Percentiles rank a stretch among this genome's conserved stretches.
Conservation (phyloP, 2,113 vertebrate genomes). For the Microcebus ravelobensis region DNA sequence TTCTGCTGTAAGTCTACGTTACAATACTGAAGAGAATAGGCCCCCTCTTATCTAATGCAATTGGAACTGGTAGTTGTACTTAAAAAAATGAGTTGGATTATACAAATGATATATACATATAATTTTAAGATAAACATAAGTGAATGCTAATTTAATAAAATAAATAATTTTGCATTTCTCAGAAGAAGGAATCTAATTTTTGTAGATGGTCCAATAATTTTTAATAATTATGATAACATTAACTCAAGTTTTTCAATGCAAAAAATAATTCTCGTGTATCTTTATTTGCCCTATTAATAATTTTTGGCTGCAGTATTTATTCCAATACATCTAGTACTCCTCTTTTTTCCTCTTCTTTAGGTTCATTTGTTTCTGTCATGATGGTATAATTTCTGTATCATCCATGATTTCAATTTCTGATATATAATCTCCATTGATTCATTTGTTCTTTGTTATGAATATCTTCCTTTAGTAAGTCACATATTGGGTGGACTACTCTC, state of each 20-base stretch:
- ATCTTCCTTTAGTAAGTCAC: not conserved
- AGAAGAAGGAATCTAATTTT: conserved; percentile 25
- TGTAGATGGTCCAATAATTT: not conserved
- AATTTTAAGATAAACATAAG: not conserved
- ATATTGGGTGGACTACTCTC: not conserved
- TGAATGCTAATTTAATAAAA: not conserved
- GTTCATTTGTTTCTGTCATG: conserved; percentile 23
- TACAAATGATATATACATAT: not conserved
- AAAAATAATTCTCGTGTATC: not conserved
- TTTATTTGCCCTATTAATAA: not conserved
- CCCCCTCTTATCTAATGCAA: not conserved
- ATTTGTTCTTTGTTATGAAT: not conserved
- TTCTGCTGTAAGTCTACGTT: not conserved
- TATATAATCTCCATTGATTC: not conserved
- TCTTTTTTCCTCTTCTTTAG: not conserved
- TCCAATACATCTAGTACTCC: not conserved
- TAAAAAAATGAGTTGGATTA: not conserved
- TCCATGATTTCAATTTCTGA: not conserved
- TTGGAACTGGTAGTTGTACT: not conserved
- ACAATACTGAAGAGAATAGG: not conserved
- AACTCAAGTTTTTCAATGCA: not conserved
- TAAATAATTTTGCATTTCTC: not conserved
- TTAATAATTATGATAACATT: not conserved
- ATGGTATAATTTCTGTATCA: not conserved
- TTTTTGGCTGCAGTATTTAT: not conserved